Evolutionary conservation across 2,888 invertebrate species (phyloP).

Genomic region (Lasioglossum pauxillum): DNA sequence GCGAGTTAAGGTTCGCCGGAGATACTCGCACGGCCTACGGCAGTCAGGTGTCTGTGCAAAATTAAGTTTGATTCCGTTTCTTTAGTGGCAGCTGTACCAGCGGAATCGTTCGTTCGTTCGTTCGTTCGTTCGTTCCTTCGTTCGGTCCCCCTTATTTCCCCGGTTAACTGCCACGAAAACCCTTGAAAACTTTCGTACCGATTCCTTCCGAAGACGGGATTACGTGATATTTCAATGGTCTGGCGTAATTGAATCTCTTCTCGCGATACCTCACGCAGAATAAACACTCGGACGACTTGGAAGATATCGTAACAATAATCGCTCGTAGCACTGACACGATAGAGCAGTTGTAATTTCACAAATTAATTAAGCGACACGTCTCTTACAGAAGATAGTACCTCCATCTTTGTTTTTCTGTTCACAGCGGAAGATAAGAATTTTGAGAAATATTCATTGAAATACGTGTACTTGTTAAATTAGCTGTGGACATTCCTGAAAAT

Average conservation of each 20-base stretch:
- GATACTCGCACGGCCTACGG: conserved; percentile 55
- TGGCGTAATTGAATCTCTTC: conserved; percentile 48
- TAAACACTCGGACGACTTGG: conserved; percentile 35
- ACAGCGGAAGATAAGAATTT: neutral
- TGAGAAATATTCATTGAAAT: neutral
- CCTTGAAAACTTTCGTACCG: conserved; percentile 53
- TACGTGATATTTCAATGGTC: conserved; percentile 45
- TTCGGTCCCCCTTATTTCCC: conserved; percentile 28
- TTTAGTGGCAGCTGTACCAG: conserved; percentile 64
- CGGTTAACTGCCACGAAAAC: conserved; percentile 44
- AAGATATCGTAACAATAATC: conserved; percentile 17
- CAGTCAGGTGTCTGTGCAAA: conserved; percentile 67
- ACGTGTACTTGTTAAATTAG: neutral
- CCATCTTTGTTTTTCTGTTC: neutral
- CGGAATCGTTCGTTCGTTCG: conserved; percentile 27
- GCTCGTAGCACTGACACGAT: neutral
- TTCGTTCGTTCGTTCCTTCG: conserved; percentile 18
- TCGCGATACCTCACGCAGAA: conserved; percentile 20
- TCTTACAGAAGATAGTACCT: neutral
- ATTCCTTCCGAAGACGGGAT: conserved; percentile 43
- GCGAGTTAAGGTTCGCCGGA: conserved; percentile 30
- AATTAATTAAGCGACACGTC: conserved; percentile 9
- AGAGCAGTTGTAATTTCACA: neutral
- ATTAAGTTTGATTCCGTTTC: conserved; percentile 71
- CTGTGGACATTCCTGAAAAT: neutral